Conservation (phyloP, 2,888 invertebrate genomes). For the Cephalotes varians region DNA sequence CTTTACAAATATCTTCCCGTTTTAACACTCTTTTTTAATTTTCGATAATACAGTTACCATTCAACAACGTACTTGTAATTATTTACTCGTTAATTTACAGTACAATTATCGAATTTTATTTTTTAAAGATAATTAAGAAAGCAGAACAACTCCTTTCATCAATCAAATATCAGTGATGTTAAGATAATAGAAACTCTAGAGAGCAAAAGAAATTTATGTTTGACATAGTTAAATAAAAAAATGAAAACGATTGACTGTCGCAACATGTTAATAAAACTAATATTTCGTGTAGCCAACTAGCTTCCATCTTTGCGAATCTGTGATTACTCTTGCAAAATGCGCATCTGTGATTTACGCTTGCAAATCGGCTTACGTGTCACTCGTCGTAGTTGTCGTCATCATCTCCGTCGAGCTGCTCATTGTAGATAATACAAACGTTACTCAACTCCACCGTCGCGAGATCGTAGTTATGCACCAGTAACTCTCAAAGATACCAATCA, state of each 20-base stretch:
- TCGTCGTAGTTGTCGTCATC: slow-evolving; percentile 23
- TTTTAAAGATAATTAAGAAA: background rate
- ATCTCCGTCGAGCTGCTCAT: slow-evolving; percentile 51
- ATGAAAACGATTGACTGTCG: background rate
- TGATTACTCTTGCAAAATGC: too few relatives aligned
- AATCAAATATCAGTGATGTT: background rate
- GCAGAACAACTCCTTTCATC: background rate
- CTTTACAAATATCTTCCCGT: slow-evolving; percentile 33
- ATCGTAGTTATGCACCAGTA: slow-evolving; percentile 65
- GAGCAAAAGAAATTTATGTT: background rate
- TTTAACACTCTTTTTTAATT: background rate
- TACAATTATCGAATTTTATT: background rate
- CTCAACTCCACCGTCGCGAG: slow-evolving; percentile 62
- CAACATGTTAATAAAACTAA: background rate
- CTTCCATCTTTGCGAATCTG: slow-evolving; percentile 24
- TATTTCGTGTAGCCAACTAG: background rate
- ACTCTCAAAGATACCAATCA: slow-evolving; percentile 59
- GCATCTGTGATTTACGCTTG: slow-evolving; percentile 70
- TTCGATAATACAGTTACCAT: background rate
- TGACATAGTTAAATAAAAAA: background rate
- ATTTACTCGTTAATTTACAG: background rate
- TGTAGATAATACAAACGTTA: slow-evolving; percentile 67
- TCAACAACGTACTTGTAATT: background rate
- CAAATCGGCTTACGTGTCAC: slow-evolving; percentile 74
- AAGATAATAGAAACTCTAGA: background rate